Evolutionary conservation across 2,113 vertebrate species (phyloP).

Genomic region (Zapornia atra): DNA sequence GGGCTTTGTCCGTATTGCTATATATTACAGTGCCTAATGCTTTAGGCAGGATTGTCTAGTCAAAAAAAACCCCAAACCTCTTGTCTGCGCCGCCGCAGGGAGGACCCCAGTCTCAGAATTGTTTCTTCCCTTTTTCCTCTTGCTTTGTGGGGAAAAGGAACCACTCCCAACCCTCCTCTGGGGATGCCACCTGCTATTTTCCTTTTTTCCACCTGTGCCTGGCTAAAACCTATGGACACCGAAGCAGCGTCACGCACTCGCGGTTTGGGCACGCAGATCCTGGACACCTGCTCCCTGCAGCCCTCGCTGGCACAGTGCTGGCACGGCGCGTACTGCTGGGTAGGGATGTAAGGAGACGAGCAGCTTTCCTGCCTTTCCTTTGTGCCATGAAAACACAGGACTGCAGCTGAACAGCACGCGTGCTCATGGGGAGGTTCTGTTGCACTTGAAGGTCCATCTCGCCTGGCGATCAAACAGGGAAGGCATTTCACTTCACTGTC

Average conservation of each 20-base stretch:
- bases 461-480: not conserved
- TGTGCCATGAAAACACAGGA: not conserved
- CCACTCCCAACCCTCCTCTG: not conserved
- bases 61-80: not conserved
- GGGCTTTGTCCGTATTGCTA: not conserved
- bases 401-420: not conserved
- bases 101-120: not conserved
- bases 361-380: not conserved
- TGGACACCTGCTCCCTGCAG: not conserved
- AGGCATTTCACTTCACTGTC: not conserved
- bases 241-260: not conserved
- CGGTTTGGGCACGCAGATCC: not conserved
- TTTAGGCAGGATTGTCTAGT: conserved; percentile 14
- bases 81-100: not conserved
- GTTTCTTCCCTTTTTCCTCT: not conserved
- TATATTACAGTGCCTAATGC: not conserved
- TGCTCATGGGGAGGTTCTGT: not conserved
- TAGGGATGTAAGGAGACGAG: not conserved
- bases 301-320: not conserved
- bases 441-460: not conserved
- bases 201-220: not conserved
- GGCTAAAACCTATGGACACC: not conserved
- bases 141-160: not conserved
- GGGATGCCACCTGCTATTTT: not conserved
- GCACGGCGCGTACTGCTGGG: not conserved